Conservation (phyloP, 2,797 vertebrate genomes). For the Ptychadena robeensis region DNA sequence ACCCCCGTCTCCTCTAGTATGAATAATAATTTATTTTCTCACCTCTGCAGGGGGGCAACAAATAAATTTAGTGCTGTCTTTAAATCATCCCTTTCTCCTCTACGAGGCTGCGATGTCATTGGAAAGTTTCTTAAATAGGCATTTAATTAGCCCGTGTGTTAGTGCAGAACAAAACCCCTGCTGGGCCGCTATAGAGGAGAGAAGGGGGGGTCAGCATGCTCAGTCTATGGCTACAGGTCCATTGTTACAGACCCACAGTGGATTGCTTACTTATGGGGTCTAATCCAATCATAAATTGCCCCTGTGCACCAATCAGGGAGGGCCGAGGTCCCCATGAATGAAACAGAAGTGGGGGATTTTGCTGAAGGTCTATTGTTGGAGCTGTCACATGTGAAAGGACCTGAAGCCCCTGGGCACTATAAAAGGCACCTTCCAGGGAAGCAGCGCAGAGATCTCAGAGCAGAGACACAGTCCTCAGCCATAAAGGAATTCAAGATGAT, state of each 20-base stretch:
- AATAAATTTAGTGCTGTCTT: slow-evolving; percentile 81
- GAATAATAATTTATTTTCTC: slow-evolving; percentile 83
- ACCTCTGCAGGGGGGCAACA: slow-evolving; percentile 76
- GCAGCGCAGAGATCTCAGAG: slow-evolving; percentile 74
- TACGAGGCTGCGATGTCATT: slow-evolving; percentile 80
- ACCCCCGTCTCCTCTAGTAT: slow-evolving; percentile 65
- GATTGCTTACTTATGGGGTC: slow-evolving; percentile 89
- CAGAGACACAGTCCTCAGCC: slow-evolving; percentile 29
- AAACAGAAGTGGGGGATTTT: slow-evolving; percentile 91
- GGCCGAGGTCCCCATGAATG: slow-evolving; percentile 81
- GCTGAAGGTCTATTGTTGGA: slow-evolving; percentile 90
- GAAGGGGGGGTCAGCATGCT: slow-evolving; percentile 84
- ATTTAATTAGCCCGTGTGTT: slow-evolving; percentile 86
- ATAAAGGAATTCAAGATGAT: slow-evolving; percentile 78
- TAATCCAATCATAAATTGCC: slow-evolving; percentile 98
- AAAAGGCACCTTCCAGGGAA: slow-evolving; percentile 80
- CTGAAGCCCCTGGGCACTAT: slow-evolving; percentile 80
- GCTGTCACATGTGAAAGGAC: slow-evolving; percentile 87
- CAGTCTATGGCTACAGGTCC: slow-evolving; percentile 80
- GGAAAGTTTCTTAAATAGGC: slow-evolving; percentile 84
- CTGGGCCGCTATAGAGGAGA: slow-evolving; percentile 78
- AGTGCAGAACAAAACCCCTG: slow-evolving; percentile 77
- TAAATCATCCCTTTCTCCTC: slow-evolving; percentile 78
- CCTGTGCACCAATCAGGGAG: slow-evolving; percentile 85
- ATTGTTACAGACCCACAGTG: slow-evolving; percentile 87